A percentile compares a stretch with the other conserved stretches of the same genome.
These are phyloP conservation scores for Cygnus buccinator DNA, from an alignment of 2,113 vertebrate genomes.

Conservation along the genomic window DNA sequence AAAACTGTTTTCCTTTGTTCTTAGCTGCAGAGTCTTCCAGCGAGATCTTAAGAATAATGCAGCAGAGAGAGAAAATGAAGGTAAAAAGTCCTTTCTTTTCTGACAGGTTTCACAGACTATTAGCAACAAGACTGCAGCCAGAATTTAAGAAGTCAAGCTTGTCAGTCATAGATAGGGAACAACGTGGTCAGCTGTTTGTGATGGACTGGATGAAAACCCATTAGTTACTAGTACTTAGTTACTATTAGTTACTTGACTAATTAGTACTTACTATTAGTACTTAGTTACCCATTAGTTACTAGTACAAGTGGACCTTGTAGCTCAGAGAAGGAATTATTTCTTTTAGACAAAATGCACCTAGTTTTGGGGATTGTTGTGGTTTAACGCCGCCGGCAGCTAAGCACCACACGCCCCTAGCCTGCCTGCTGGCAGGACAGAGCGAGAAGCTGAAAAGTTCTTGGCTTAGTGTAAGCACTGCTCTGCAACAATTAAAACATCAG, in stretches of 20 bases:
- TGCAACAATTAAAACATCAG: no score
- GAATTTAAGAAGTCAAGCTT: not conserved
- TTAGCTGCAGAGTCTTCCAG: conserved; percentile 74
- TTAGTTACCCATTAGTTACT: not conserved
- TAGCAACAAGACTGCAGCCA: not conserved
- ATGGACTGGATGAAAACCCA: not conserved
- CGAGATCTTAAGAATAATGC: conserved; percentile 60
- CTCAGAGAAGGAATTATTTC: not conserved
- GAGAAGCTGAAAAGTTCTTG: no score
- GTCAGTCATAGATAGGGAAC: not conserved
- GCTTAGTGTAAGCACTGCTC: no score
- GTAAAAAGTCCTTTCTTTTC: conserved; percentile 52
- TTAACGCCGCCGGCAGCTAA: no score
- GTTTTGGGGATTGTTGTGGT: no score
- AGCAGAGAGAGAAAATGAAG: conserved; percentile 57
- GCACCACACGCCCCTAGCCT: no score
- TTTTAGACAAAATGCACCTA: not conserved
- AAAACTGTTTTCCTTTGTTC: not conserved
- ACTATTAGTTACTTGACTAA: no score
- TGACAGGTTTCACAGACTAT: not conserved
- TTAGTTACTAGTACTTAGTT: not conserved
- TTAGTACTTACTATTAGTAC: no score
- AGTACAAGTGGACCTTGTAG: not conserved
- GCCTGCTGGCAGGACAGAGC: no score
- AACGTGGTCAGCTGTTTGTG: not conserved